phyloP scores from a whole-genome alignment of 2,113 vertebrate genomes.

The Oncorhynchus tshawytscha region DNA sequence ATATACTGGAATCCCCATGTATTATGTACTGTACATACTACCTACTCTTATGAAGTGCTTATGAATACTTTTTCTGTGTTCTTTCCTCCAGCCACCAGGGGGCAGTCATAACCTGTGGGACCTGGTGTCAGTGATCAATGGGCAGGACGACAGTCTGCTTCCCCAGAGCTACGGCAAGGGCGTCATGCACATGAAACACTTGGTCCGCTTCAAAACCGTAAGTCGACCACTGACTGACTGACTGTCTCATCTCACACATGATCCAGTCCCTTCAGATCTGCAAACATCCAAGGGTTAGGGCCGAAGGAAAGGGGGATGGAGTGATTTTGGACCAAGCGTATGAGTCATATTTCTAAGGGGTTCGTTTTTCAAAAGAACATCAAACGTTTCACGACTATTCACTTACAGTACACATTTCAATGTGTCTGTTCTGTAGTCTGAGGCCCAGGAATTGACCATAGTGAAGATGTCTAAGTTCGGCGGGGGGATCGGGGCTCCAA shows the following conservation, averaged over 20 bases:
- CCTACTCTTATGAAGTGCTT: neutral
- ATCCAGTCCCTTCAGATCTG: too few relatives aligned
- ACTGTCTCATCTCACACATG: neutral
- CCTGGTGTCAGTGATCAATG: conserved; percentile 88
- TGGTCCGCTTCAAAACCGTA: conserved; percentile 90
- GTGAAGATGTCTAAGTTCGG: conserved; percentile 98
- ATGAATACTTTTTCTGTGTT: neutral
- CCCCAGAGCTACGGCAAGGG: conserved; percentile 90
- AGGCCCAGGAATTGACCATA: conserved; percentile 95
- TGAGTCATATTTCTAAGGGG: neutral
- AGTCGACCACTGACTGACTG: conserved; percentile 42
- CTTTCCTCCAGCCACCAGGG: conserved; percentile 80
- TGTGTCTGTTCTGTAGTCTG: conserved; percentile 75
- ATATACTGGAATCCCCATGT: too few relatives aligned
- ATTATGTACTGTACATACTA: too few relatives aligned
- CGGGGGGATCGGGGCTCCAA: conserved; percentile 90
- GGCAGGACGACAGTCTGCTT: conserved; percentile 93
- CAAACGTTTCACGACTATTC: too few relatives aligned
- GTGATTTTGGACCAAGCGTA: neutral
- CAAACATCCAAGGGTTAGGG: too few relatives aligned
- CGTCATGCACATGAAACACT: conserved; percentile 95
- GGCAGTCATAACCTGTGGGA: conserved; percentile 96
- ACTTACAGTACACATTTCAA: too few relatives aligned
- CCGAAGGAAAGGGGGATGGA: neutral
- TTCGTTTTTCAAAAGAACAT: too few relatives aligned